These are phyloP conservation scores for Eriocheir sinensis DNA, from an alignment of 1,140 invertebrate species.

Conservation along the genomic window DNA sequence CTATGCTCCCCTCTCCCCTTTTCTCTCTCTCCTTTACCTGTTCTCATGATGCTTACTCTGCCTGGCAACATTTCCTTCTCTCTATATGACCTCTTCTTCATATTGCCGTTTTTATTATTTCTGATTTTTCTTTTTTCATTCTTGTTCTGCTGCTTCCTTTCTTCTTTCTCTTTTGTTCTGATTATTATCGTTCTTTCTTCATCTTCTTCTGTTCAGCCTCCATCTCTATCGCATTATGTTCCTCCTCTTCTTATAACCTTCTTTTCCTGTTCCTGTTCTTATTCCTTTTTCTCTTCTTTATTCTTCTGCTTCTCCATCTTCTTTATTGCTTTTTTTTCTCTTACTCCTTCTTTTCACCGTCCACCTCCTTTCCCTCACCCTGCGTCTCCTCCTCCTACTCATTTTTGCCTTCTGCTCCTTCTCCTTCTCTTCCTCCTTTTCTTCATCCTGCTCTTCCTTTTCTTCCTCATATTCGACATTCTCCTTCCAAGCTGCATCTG, in stretches of 20 bases:
- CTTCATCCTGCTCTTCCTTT: neutral
- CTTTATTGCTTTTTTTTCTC: too few species aligned
- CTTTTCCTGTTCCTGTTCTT: neutral
- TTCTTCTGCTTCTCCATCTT: neutral
- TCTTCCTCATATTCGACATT: neutral
- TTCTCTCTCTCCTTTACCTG: neutral
- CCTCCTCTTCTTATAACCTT: neutral
- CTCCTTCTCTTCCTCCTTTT: neutral
- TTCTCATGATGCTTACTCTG: too few species aligned
- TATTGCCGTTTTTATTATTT: neutral
- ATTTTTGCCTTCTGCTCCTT: neutral
- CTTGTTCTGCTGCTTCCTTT: neutral
- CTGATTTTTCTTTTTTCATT: neutral
- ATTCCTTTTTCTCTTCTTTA: neutral
- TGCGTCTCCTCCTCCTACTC: neutral
- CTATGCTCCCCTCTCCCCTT: neutral
- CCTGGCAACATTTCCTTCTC: too few species aligned
- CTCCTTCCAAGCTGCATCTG: too few species aligned
- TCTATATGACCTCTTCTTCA: too few species aligned
- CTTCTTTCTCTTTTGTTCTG: too few species aligned
- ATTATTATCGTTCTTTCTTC: too few species aligned
- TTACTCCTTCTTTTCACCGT: too few species aligned
- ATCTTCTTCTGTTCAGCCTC: too few species aligned
- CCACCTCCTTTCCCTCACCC: constrained; percentile 18
- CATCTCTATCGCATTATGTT: too few species aligned